phyloP scores from a whole-genome alignment of 2,888 invertebrate genomes.

The Platycheirus albimanus region DNA sequence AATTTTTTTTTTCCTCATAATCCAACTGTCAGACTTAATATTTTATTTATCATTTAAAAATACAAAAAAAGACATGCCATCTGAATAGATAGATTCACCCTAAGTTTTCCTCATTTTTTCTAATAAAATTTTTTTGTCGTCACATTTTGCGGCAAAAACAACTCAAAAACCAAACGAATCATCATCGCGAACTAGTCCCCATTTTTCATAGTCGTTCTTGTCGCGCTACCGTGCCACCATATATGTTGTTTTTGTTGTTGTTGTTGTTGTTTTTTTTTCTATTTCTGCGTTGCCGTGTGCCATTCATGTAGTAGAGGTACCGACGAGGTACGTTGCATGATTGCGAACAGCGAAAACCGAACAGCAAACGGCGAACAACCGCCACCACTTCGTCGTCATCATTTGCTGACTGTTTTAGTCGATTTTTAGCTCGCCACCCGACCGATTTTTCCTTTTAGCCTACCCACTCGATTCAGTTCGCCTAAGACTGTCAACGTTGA shows the following conservation, averaged over 20 bases:
- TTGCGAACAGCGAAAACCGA: no score
- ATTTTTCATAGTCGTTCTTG: conserved; percentile 59
- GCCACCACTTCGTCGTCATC: conserved; percentile 61
- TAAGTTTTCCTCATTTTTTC: not conserved
- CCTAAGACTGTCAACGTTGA: conserved; percentile 72
- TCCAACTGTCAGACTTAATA: no score
- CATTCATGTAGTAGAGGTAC: conserved; percentile 70
- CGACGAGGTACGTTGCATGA: conserved; percentile 59
- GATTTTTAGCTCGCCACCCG: conserved; percentile 72
- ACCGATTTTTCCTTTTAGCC: conserved; percentile 72
- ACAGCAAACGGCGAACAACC: no score
- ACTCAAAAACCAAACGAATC: conserved; percentile 51
- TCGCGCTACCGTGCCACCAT: conserved; percentile 32
- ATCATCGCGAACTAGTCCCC: conserved; percentile 66
- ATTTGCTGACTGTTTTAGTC: conserved; percentile 64
- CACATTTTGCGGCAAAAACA: conserved; percentile 55
- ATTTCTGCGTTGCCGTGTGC: conserved; percentile 71
- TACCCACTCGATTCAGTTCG: conserved; percentile 73
- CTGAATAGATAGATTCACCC: not conserved
- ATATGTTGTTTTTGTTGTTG: conserved; percentile 35
- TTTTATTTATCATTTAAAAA: no score
- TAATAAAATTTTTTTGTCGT: conserved; percentile 36
- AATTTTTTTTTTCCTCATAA: no score
- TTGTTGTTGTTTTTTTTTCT: conserved; percentile 15
- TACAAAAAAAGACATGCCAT: no score